Conservation (phyloP, 2,797 vertebrate genomes). For the Oreochromis grahami region DNA sequence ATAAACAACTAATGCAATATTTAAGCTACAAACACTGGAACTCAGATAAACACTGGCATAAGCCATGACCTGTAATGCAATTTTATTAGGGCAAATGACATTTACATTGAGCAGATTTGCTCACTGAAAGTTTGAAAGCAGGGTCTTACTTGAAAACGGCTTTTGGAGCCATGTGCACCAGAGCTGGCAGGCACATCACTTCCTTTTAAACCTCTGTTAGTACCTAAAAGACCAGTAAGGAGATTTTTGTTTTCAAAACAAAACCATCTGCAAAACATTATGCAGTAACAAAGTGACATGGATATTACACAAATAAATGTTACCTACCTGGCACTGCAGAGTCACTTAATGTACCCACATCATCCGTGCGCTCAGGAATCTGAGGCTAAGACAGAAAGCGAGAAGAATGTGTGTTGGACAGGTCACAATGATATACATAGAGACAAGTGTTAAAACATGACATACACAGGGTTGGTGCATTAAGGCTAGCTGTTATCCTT, state of each 20-base stretch:
- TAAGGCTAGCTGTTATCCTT: slow-evolving; percentile 5
- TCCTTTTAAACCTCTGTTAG: slow-evolving; percentile 29
- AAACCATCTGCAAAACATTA: not conserved
- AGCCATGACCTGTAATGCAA: not conserved
- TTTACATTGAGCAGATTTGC: slow-evolving; percentile 25
- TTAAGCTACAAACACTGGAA: not conserved
- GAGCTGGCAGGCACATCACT: slow-evolving; percentile 29
- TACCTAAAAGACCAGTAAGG: slow-evolving; percentile 27
- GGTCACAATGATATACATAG: slow-evolving; percentile 13
- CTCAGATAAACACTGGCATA: not conserved
- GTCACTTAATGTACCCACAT: slow-evolving; percentile 54
- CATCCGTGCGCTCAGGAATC: slow-evolving; percentile 73
- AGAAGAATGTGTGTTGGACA: not conserved
- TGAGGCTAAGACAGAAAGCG: slow-evolving; percentile 67
- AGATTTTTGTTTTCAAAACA: not conserved
- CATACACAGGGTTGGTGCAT: not conserved
- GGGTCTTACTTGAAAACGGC: slow-evolving; percentile 71
- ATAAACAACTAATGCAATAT: not conserved
- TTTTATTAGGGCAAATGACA: not conserved
- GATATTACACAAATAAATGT: not conserved
- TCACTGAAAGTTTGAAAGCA: not conserved
- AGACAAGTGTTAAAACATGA: slow-evolving; percentile 4
- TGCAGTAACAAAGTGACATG: not conserved
- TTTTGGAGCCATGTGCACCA: slow-evolving; percentile 39
- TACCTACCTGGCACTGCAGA: slow-evolving; percentile 60